phyloP scores from a whole-genome alignment of 2,888 invertebrate species.

The Operophtera brumata region DNA sequence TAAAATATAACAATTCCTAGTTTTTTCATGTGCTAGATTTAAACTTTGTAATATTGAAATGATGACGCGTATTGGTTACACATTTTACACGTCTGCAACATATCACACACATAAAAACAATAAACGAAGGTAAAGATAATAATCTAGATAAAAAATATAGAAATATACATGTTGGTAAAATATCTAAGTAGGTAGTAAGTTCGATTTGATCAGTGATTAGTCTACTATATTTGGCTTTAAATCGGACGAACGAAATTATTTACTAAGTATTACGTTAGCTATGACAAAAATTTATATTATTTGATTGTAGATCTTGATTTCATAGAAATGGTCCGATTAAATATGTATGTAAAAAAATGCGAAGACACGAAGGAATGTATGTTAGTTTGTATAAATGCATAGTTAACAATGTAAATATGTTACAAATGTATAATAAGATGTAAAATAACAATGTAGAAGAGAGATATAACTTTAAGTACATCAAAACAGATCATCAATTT shows the following conservation, averaged over 20 bases:
- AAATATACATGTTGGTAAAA: constrained; percentile 22
- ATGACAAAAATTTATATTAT: not conserved
- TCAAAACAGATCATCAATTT: constrained; percentile 27
- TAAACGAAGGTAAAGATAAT: not conserved
- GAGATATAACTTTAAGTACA: constrained; percentile 32
- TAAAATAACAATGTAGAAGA: constrained; percentile 10
- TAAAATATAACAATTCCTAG: not conserved
- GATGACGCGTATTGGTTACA: too few relatives aligned
- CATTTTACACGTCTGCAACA: constrained; percentile 8
- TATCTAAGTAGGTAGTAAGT: constrained; percentile 8
- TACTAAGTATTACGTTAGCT: not conserved
- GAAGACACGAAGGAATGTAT: constrained; percentile 31
- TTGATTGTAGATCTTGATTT: not conserved
- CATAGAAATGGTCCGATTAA: constrained; percentile 10
- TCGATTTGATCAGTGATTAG: constrained; percentile 15
- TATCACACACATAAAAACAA: not conserved
- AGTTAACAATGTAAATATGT: constrained; percentile 1
- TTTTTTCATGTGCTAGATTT: not conserved
- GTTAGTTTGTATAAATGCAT: constrained; percentile 12
- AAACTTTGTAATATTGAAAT: too few relatives aligned
- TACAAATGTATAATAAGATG: not conserved
- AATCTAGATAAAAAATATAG: not conserved
- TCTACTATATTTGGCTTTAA: constrained; percentile 19
- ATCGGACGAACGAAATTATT: constrained; percentile 10
- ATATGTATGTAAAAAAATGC: constrained; percentile 12